Conservation (phyloP, 2,113 vertebrate genomes). For the Athene noctua region DNA sequence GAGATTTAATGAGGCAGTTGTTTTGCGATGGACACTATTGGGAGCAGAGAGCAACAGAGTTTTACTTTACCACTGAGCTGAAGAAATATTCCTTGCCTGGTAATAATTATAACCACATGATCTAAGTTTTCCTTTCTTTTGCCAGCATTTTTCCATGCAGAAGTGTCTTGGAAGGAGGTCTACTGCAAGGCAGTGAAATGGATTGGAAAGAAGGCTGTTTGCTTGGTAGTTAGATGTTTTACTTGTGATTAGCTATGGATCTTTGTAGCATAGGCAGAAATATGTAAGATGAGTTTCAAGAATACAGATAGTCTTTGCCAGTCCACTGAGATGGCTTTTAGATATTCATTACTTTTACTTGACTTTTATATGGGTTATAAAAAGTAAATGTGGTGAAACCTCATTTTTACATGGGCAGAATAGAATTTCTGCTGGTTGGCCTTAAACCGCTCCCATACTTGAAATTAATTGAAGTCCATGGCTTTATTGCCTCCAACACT, state of each 20-base stretch:
- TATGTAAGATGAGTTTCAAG: slow-evolving; percentile 74
- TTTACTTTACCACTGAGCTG: slow-evolving; percentile 90
- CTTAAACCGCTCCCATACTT: slow-evolving; percentile 75
- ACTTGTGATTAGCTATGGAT: slow-evolving; percentile 73
- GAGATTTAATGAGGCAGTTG: slow-evolving; percentile 95
- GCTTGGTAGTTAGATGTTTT: slow-evolving; percentile 75
- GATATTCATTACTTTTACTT: slow-evolving; percentile 81
- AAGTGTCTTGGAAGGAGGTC: slow-evolving; percentile 81
- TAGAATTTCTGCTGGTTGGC: slow-evolving; percentile 78
- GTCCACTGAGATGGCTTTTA: slow-evolving; percentile 76
- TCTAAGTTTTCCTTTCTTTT: slow-evolving; percentile 80
- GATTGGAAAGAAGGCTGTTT: slow-evolving; percentile 76
- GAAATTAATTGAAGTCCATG: slow-evolving; percentile 79
- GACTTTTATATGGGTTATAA: slow-evolving; percentile 83
- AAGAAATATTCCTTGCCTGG: slow-evolving; percentile 84
- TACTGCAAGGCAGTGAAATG: slow-evolving; percentile 74
- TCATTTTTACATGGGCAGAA: slow-evolving; percentile 79
- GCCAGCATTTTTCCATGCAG: slow-evolving; percentile 80
- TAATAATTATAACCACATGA: slow-evolving; percentile 97
- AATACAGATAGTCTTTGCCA: slow-evolving; percentile 74
- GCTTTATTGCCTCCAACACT: slow-evolving; percentile 77
- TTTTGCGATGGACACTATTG: slow-evolving; percentile 89
- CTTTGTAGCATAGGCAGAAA: slow-evolving; percentile 67
- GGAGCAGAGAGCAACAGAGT: slow-evolving; percentile 87
- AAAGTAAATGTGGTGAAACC: slow-evolving; percentile 82